These are phyloP conservation scores for Ailurus styani DNA, from an alignment of 2,113 vertebrate genomes.

Conservation along the genomic window DNA sequence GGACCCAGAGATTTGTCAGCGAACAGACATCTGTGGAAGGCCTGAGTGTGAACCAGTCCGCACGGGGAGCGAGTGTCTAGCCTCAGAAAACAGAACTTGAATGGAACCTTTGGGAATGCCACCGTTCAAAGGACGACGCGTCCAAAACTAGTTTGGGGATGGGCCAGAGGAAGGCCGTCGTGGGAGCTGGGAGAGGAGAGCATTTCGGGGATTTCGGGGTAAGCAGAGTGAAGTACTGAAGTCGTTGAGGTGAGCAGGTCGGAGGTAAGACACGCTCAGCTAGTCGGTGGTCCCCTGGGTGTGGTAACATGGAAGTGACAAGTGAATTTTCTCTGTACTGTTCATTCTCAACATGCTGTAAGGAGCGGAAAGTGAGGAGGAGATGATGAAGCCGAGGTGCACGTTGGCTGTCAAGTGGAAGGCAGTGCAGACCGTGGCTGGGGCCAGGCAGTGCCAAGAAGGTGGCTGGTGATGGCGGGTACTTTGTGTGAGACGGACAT, in stretches of 20 bases:
- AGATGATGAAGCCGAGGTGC: not conserved
- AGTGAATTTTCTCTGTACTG: not conserved
- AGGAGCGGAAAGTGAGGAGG: not conserved
- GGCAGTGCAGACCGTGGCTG: not conserved
- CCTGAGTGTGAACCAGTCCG: not conserved
- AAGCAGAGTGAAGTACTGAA: not conserved
- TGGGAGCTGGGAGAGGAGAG: not conserved
- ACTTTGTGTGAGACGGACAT: not conserved
- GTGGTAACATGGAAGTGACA: not conserved
- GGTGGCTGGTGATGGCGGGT: not conserved
- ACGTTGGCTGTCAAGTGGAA: not conserved
- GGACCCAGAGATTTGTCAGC: not conserved
- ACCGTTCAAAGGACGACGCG: not conserved
- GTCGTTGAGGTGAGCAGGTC: not conserved
- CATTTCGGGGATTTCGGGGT: not conserved
- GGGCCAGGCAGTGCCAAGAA: not conserved
- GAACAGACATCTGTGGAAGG: not conserved
- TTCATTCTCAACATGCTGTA: not conserved
- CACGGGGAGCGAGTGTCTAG: fast-evolving
- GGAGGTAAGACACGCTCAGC: not conserved
- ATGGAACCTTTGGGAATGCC: not conserved
- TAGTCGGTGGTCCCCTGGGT: not conserved
- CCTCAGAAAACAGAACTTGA: not conserved
- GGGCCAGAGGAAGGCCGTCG: not conserved
- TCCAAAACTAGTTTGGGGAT: not conserved